Base-by-base conservation (phyloP, 2,888 invertebrate genomes). In the Fabriciana adippe region DNA sequence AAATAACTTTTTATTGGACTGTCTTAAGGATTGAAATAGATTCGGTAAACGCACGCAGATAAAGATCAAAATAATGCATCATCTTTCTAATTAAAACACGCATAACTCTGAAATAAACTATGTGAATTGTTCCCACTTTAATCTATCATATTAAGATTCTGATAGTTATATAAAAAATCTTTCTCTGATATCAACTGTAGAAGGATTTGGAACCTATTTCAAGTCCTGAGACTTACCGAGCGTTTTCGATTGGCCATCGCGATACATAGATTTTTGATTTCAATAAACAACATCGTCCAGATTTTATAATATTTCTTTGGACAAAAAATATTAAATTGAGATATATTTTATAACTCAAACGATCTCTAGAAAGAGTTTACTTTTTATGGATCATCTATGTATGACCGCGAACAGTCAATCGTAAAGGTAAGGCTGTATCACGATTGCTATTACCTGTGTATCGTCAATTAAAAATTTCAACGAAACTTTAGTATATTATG, bases 11-110 rank as follows among this genome's bases (percentile, higher is more conserved):
- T 75, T 82, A 79, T 78, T 90, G 85, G 84, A 88, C 87, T 85
- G 82, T 84, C 79, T 84, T 81, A 80, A 87, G 88, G 84, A 87
- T 89, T 89, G 90, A 90, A 90, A 90, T 90, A 90, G 88, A 85
- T 89, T 89, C 61, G 68, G 47, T 60, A 26, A 64, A 55, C 15
- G 54, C 35, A 53, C 18, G 61, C 53, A 57, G 50, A 31, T n/a
- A 51, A 62, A 55, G 71, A 61, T 66, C 55, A 63, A 61, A 59
- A 26, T 26, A 26, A 62, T 55, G 26, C 21, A 21, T 41, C 6
- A 18, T 35, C 15, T 61, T 35, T 4, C 15, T 51, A 16, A 51
- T 51, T 26, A 59, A 59, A n/a, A 48, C 11, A 59, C 21, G 47
- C 4, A 11, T 15, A 60, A 56, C 50, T 45, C 18, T 55, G 26